These are phyloP conservation scores for Trissonchulus sp. DNA, from an alignment of 2,888 invertebrate genomes.

Conservation along the genomic window DNA sequence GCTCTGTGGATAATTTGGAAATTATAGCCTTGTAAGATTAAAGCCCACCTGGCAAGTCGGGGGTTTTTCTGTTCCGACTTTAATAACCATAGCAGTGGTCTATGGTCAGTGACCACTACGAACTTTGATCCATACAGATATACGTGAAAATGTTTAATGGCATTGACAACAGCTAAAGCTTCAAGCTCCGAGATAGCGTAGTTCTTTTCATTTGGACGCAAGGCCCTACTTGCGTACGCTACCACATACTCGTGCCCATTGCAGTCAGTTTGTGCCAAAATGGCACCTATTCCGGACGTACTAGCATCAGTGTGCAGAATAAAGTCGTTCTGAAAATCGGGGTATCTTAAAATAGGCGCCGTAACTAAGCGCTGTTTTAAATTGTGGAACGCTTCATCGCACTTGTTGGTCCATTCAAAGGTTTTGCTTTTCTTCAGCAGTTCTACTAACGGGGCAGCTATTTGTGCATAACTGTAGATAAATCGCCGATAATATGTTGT, in stretches of 20 bases:
- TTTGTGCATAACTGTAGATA: neutral
- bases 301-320: neutral
- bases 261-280: neutral
- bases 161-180: neutral
- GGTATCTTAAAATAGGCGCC: neutral
- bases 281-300: neutral
- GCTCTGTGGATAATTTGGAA: too few species aligned
- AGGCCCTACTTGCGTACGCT: neutral
- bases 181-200: neutral
- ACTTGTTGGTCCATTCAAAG: neutral
- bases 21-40: too few species aligned
- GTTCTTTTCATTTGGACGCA: neutral
- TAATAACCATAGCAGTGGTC: too few species aligned
- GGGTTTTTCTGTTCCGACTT: too few species aligned
- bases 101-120: neutral
- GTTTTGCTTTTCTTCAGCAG: neutral
- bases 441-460: neutral
- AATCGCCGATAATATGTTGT: neutral
- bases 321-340: neutral
- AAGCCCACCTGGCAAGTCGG: too few species aligned
- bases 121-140: neutral
- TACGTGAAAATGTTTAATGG: neutral
- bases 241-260: neutral
- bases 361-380: neutral
- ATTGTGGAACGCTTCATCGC: neutral